Evolutionary conservation across 2,113 vertebrate species (phyloP).

Genomic region (Xenotilapia leptura): DNA sequence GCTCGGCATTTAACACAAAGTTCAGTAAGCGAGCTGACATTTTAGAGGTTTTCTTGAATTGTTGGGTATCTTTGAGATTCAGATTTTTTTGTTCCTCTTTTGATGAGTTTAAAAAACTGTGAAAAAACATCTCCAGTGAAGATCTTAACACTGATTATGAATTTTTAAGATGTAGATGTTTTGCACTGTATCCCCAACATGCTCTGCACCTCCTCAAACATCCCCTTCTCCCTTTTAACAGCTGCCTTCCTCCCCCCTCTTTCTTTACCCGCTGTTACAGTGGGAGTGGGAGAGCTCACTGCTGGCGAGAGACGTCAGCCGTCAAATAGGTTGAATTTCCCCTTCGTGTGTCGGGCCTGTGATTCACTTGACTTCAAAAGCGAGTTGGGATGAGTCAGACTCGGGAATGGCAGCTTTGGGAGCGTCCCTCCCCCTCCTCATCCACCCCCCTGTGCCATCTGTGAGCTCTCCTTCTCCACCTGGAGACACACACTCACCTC

Average conservation of each 20-base stretch:
- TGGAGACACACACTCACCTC: constrained; percentile 43
- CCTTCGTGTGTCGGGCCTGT: constrained; percentile 11
- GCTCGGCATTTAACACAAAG: background rate
- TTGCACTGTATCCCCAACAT: background rate
- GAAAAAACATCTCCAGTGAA: background rate
- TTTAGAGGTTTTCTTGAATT: background rate
- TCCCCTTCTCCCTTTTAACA: constrained; percentile 17
- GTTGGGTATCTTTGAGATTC: background rate
- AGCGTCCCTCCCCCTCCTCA: background rate
- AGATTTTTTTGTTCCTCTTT: background rate
- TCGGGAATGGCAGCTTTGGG: constrained; percentile 4
- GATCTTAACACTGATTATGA: background rate
- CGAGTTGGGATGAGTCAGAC: constrained; percentile 25
- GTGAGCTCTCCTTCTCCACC: constrained; percentile 35
- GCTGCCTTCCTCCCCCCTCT: constrained; percentile 10
- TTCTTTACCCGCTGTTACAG: background rate
- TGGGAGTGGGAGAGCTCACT: constrained; percentile 32
- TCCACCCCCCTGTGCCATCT: constrained; percentile 23
- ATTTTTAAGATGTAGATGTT: constrained; percentile 15
- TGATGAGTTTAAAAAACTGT: background rate
- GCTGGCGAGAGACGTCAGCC: constrained; percentile 25
- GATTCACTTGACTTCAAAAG: constrained; percentile 41
- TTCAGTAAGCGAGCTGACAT: background rate
- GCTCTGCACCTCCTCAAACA: background rate
- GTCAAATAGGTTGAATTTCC: constrained; percentile 13